Evolutionary conservation across 2,113 vertebrate species (phyloP).

Genomic region (Pteronura brasiliensis): DNA sequence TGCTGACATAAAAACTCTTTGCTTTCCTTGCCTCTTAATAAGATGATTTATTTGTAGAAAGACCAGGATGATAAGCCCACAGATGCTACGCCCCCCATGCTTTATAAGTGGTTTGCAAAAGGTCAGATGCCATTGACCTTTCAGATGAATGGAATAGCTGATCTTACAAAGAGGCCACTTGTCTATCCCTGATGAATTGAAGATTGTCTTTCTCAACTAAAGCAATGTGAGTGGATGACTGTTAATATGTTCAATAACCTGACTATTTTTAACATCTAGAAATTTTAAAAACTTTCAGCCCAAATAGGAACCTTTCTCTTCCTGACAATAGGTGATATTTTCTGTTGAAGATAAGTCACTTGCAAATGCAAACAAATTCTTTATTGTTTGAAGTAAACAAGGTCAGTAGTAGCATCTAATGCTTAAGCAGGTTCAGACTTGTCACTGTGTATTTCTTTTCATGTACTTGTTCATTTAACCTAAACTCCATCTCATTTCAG

Average conservation of each 20-base stretch:
- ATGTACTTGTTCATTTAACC: background rate
- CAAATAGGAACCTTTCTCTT: background rate
- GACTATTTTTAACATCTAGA: background rate
- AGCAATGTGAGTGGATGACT: background rate
- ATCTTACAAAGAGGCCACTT: constrained; percentile 40
- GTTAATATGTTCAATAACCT: background rate
- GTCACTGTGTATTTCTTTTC: background rate
- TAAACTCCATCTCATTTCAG: background rate
- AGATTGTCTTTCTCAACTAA: constrained; percentile 54
- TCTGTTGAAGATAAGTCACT: background rate
- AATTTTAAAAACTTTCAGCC: background rate
- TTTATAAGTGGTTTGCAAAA: constrained; percentile 46
- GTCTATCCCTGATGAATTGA: background rate
- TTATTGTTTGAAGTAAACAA: background rate
- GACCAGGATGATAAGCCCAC: constrained; percentile 12
- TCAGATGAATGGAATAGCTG: constrained; percentile 13
- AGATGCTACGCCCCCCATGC: background rate
- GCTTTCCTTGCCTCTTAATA: background rate
- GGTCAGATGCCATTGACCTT: background rate
- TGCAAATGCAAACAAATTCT: constrained; percentile 9
- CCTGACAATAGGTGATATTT: background rate
- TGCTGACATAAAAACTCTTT: background rate
- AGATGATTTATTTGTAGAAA: constrained; percentile 54
- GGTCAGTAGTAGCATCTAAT: background rate
- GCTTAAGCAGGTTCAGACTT: background rate